These are phyloP conservation scores for Vombatus ursinus DNA, from an alignment of 2,113 vertebrate species.

Conservation along the genomic window DNA sequence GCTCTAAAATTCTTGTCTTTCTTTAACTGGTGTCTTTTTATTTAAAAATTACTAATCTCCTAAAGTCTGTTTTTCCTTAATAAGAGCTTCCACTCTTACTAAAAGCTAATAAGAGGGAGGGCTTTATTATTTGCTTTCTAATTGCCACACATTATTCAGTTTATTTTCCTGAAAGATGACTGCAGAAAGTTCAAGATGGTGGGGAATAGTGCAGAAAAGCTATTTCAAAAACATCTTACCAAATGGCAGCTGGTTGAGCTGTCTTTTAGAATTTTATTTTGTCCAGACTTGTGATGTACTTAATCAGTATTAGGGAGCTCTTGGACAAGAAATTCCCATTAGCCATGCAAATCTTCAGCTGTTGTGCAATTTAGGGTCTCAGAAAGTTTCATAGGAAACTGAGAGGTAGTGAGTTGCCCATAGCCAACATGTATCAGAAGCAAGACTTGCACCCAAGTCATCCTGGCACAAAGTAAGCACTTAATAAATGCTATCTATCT, in stretches of 20 bases:
- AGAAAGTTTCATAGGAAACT: background rate
- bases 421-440: background rate
- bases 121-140: background rate
- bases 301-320: background rate
- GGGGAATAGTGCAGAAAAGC: background rate
- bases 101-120: background rate
- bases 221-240: background rate
- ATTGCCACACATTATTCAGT: background rate
- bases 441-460: background rate
- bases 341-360: background rate
- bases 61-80: background rate
- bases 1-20: background rate
- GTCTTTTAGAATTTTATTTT: background rate
- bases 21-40: background rate
- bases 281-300: background rate
- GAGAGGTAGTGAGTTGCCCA: background rate
- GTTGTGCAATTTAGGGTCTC: background rate
- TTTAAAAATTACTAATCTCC: background rate
- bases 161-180: background rate
- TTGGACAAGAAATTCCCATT: background rate
- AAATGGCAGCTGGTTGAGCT: background rate
- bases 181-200: background rate
- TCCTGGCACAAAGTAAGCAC: background rate
- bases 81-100: background rate
- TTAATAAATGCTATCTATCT: background rate